Evolutionary conservation across 1,140 invertebrate species (phyloP).

Genomic region (Venustaconcha ellipsiformis): DNA sequence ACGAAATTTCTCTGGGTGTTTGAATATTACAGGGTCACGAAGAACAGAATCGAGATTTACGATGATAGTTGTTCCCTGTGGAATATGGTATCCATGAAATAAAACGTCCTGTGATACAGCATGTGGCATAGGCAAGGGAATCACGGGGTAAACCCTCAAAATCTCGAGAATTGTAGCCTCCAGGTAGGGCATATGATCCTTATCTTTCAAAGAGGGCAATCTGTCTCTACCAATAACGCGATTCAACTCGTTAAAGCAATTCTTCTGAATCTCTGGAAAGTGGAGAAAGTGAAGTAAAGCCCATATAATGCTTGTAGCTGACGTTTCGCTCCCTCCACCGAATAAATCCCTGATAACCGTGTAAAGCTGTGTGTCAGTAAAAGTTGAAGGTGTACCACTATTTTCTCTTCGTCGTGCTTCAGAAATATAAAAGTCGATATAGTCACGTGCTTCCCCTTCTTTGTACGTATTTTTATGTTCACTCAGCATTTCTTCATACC

Average conservation of each 20-base stretch:
- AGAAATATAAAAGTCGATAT: too few relatives aligned
- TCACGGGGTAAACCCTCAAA: neutral
- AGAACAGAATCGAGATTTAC: conserved; percentile 69
- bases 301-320: conserved; percentile 3
- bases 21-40: too few relatives aligned
- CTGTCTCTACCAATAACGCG: neutral
- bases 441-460: too few relatives aligned
- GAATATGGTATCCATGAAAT: conserved; percentile 14
- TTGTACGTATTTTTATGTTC: too few relatives aligned
- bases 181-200: neutral
- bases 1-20: too few relatives aligned
- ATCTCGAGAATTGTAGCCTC: neutral
- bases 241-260: neutral
- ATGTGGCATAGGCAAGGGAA: neutral
- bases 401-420: too few relatives aligned
- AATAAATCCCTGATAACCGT: neutral
- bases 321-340: neutral
- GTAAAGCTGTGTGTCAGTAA: too few relatives aligned
- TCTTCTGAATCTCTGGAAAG: neutral
- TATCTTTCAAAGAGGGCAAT: neutral
- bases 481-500: too few relatives aligned
- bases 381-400: too few relatives aligned
- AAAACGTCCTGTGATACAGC: neutral
- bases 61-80: conserved; percentile 73
- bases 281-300: neutral